These are phyloP conservation scores for Scaptomyza caliginosa DNA, from an alignment of 2,888 invertebrate species.

Conservation along the genomic window DNA sequence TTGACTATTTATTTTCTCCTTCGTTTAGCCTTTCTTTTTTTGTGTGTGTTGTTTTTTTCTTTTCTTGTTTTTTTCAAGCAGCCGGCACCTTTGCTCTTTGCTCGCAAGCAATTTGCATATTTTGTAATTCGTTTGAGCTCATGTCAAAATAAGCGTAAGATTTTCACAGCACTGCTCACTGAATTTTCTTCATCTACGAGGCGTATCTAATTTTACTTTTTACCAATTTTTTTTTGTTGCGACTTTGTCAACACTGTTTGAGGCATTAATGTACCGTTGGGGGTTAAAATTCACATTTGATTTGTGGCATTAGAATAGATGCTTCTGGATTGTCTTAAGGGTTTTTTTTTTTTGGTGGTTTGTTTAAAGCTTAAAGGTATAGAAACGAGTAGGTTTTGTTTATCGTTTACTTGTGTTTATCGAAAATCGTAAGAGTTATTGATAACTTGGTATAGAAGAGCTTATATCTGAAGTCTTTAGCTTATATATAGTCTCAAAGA, in stretches of 20 bases:
- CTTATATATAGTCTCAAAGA: too few relatives aligned
- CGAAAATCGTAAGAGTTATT: too few relatives aligned
- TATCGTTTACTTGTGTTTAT: too few relatives aligned
- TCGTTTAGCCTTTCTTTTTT: constrained; percentile 30
- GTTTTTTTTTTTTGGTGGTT: not conserved
- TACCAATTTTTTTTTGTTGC: too few relatives aligned
- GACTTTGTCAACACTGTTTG: constrained; percentile 55
- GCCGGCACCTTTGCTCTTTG: constrained; percentile 27
- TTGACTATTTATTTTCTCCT: constrained; percentile 10
- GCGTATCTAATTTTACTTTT: constrained; percentile 63
- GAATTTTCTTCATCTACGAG: constrained; percentile 35
- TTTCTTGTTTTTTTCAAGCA: not conserved
- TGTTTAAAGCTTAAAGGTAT: too few relatives aligned
- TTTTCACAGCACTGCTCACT: constrained; percentile 54
- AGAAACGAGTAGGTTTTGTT: too few relatives aligned
- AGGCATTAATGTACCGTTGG: too few relatives aligned
- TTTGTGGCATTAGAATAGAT: not conserved
- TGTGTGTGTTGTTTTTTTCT: not conserved
- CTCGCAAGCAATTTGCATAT: constrained; percentile 73
- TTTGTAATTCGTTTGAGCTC: constrained; percentile 75
- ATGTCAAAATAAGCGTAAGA: constrained; percentile 74
- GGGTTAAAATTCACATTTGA: not conserved
- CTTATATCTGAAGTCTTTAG: too few relatives aligned
- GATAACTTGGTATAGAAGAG: too few relatives aligned
- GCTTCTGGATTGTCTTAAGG: too few relatives aligned